Evolutionary conservation across 2,888 invertebrate genomes (phyloP).

Genomic region (Sylvicola fuscatus): DNA sequence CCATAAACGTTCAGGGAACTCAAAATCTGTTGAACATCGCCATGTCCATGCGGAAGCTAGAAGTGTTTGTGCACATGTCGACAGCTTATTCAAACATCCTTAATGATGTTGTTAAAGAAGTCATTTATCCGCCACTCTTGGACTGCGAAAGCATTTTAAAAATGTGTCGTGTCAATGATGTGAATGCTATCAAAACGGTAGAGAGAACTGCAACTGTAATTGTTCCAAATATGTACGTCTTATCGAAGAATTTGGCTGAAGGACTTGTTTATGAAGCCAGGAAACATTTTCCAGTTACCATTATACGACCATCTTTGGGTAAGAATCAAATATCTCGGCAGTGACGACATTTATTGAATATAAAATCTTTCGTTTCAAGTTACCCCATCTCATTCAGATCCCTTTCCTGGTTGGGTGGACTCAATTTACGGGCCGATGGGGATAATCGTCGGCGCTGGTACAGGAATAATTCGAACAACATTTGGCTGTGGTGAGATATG

Average conservation of each 20-base stretch:
- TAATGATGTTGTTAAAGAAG: slow-evolving; percentile 25
- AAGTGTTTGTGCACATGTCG: slow-evolving; percentile 28
- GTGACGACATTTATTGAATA: not conserved
- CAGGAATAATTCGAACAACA: slow-evolving; percentile 30
- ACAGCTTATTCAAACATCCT: slow-evolving; percentile 36
- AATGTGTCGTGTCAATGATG: not conserved
- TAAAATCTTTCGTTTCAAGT: slow-evolving; percentile 5
- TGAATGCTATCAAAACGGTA: slow-evolving; percentile 1
- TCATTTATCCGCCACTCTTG: slow-evolving; percentile 21
- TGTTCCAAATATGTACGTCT: slow-evolving; percentile 35
- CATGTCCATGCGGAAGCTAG: slow-evolving; percentile 6
- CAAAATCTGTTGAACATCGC: slow-evolving; percentile 7
- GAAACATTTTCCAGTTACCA: slow-evolving; percentile 26
- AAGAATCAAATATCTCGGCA: slow-evolving; percentile 10
- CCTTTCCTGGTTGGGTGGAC: slow-evolving; percentile 29
- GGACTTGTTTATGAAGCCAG: slow-evolving; percentile 24
- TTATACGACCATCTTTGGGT: slow-evolving; percentile 33
- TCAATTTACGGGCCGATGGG: slow-evolving; percentile 33
- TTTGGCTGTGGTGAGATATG: slow-evolving; percentile 23
- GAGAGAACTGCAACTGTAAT: slow-evolving; percentile 5
- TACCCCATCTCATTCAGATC: slow-evolving; percentile 9
- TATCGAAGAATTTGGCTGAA: slow-evolving; percentile 34
- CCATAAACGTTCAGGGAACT: slow-evolving; percentile 9
- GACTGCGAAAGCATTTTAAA: slow-evolving; percentile 5
- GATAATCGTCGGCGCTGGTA: slow-evolving; percentile 18